Conservation (phyloP, 2,113 vertebrate genomes). For the Neomonachus schauinslandi region DNA sequence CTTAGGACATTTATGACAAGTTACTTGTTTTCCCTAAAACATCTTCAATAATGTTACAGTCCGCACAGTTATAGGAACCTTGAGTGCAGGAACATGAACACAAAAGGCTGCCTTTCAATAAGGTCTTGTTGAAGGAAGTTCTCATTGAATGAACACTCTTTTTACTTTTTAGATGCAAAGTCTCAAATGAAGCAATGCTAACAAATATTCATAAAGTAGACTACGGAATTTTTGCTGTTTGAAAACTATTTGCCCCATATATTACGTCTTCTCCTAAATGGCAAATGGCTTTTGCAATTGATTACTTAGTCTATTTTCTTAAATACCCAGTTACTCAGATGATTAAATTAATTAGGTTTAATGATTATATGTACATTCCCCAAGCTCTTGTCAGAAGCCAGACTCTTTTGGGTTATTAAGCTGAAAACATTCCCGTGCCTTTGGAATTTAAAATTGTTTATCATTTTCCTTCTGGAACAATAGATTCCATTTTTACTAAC, state of each 20-base stretch:
- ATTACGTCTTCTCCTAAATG: slow-evolving; percentile 19
- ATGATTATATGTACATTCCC: background rate
- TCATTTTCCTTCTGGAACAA: background rate
- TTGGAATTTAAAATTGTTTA: background rate
- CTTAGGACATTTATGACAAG: background rate
- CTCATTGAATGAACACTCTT: background rate
- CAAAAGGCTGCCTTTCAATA: background rate
- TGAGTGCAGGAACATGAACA: background rate
- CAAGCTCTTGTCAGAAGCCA: background rate
- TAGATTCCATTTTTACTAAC: slow-evolving; percentile 54
- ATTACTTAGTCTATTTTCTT: slow-evolving; percentile 67
- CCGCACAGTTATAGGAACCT: background rate
- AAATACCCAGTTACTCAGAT: slow-evolving; percentile 58
- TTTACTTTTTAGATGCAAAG: background rate
- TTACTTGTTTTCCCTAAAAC: background rate
- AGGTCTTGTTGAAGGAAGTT: background rate
- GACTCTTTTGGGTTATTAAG: slow-evolving; percentile 1
- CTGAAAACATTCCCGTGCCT: background rate
- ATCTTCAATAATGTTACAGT: background rate
- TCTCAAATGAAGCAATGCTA: background rate
- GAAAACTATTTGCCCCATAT: background rate
- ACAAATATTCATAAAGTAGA: background rate
- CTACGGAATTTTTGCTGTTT: background rate
- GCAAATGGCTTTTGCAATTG: slow-evolving; percentile 50
- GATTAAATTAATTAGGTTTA: slow-evolving; percentile 61